Percentiles rank a stretch among this genome's conserved stretches.
These are phyloP conservation scores for Karalla daura DNA, from an alignment of 2,797 vertebrate genomes.

Conservation along the genomic window DNA sequence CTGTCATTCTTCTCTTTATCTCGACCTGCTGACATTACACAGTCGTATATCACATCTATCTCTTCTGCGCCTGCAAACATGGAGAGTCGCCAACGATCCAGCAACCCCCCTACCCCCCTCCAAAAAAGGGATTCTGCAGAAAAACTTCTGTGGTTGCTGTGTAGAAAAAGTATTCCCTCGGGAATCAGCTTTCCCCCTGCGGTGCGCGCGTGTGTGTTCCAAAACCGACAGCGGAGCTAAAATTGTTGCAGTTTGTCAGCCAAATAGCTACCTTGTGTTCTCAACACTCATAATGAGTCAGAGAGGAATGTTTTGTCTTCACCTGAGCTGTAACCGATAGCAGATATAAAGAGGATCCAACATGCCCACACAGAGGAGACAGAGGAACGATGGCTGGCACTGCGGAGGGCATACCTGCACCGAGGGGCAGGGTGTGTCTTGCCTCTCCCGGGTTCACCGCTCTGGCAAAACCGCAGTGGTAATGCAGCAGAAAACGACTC, in stretches of 20 bases:
- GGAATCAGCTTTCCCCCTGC: constrained; percentile 55
- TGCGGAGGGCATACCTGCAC: constrained; percentile 54
- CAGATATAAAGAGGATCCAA: constrained; percentile 48
- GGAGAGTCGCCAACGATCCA: constrained; percentile 31
- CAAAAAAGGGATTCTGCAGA: constrained; percentile 47
- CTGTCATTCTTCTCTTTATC: constrained; percentile 13
- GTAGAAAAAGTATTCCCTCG: constrained; percentile 49
- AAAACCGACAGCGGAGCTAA: constrained; percentile 37
- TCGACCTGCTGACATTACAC: constrained; percentile 22
- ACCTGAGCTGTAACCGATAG: constrained; percentile 68
- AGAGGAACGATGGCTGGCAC: constrained; percentile 37
- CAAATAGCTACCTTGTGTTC: constrained; percentile 64
- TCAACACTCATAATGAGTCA: constrained; percentile 57
- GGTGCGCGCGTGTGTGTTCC: constrained; percentile 66
- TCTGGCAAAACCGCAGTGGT: constrained; percentile 49
- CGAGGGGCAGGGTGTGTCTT: constrained; percentile 56
- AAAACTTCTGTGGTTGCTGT: constrained; percentile 51
- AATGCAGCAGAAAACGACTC: constrained; percentile 60
- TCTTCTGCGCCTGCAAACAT: constrained; percentile 31
- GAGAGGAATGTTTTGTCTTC: constrained; percentile 71
- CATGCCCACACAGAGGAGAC: constrained; percentile 55
- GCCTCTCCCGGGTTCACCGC: constrained; percentile 51
- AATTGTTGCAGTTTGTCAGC: constrained; percentile 54
- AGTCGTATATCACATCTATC: constrained; percentile 25
- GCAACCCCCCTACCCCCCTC: too few species aligned